Conservation (phyloP, 2,797 vertebrate genomes). For the Parotocinclus haroldoi region DNA sequence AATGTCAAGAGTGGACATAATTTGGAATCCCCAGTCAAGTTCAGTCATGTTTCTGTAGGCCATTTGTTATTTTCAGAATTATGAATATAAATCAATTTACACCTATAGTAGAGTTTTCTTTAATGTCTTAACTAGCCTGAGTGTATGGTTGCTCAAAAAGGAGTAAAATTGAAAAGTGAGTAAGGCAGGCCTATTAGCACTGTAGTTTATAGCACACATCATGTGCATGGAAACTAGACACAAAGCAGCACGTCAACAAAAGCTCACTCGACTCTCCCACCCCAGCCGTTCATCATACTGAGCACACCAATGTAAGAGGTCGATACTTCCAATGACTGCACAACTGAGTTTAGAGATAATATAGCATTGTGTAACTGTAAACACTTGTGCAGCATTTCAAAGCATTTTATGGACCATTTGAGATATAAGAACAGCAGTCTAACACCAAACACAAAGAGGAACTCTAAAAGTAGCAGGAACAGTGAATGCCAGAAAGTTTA, state of each 20-base stretch:
- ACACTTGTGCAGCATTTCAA: constrained; percentile 15
- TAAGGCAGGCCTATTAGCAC: not conserved
- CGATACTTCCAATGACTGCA: constrained; percentile 31
- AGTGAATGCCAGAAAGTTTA: constrained; percentile 9
- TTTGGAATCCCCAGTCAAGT: too few species aligned
- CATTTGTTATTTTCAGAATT: too few species aligned
- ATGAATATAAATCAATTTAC: too few species aligned
- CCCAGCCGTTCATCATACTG: constrained; percentile 7
- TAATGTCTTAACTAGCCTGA: too few species aligned
- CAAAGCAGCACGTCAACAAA: constrained; percentile 11
- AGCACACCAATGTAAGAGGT: constrained; percentile 4
- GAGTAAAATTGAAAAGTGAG: not conserved
- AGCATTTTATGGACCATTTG: constrained; percentile 35
- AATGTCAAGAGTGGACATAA: too few species aligned
- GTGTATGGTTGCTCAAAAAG: not conserved
- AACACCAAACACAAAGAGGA: too few species aligned
- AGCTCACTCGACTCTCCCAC: not conserved
- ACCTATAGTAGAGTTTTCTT: too few species aligned
- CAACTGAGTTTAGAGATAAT: constrained; percentile 26
- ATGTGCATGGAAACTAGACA: not conserved
- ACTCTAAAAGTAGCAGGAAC: too few species aligned
- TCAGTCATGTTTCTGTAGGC: too few species aligned
- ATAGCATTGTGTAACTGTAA: constrained; percentile 26
- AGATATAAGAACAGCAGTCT: constrained; percentile 1
- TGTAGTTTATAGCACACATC: constrained; percentile 2